Evolutionary conservation across 2,113 vertebrate genomes (phyloP).

Genomic region (Myodes glareolus): DNA sequence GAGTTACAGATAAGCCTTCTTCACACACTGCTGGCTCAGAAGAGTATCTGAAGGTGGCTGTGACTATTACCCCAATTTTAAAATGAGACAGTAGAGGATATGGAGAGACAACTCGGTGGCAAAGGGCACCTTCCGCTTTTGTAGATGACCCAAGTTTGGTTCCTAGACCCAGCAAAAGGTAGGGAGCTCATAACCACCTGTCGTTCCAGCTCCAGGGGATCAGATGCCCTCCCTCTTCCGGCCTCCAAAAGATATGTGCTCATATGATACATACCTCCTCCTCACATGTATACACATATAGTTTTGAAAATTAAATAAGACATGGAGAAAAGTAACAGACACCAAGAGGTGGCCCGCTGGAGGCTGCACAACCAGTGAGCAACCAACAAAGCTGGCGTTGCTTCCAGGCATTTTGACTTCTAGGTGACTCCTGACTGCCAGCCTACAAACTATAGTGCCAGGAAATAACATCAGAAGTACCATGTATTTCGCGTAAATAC

Average conservation of each 20-base stretch:
- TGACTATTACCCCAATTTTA: not conserved
- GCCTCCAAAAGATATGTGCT: too few relatives aligned
- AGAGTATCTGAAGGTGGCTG: not conserved
- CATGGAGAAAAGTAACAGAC: not conserved
- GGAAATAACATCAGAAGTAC: not conserved
- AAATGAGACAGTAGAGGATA: not conserved
- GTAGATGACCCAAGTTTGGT: not conserved
- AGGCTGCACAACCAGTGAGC: not conserved
- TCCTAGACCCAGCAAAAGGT: not conserved
- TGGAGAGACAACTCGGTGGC: not conserved
- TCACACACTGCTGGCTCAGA: not conserved
- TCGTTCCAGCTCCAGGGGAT: too few relatives aligned
- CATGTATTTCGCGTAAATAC: not conserved
- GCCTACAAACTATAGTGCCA: not conserved
- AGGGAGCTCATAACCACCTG: not conserved
- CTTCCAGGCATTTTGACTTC: not conserved
- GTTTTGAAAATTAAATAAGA: not conserved
- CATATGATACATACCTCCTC: too few relatives aligned
- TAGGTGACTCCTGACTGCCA: not conserved
- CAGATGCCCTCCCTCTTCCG: not conserved
- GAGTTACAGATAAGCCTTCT: rapidly evolving
- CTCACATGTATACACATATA: too few relatives aligned
- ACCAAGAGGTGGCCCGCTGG: not conserved
- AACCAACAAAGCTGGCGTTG: not conserved
- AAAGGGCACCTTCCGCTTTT: not conserved